Percentiles rank a stretch among this genome's conserved stretches.
These are phyloP conservation scores for Zingel zingel DNA, from an alignment of 2,113 vertebrate genomes.

Conservation along the genomic window DNA sequence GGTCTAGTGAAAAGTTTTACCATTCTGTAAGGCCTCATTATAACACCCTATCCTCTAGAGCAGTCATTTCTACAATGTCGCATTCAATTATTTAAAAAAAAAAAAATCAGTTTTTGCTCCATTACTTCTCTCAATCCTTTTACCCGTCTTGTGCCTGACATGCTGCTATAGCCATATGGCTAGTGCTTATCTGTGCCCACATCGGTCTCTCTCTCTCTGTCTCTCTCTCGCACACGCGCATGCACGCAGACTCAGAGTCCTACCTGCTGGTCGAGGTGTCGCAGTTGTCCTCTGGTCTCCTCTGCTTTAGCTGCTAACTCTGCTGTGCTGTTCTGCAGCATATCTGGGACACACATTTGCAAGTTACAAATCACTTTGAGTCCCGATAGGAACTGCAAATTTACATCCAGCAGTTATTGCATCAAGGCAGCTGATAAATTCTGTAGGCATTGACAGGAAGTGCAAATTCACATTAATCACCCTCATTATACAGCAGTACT, in stretches of 20 bases:
- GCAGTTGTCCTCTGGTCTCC: conserved; percentile 82
- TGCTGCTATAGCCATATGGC: conserved; percentile 68
- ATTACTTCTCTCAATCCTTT: conserved; percentile 11
- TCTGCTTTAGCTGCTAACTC: conserved; percentile 83
- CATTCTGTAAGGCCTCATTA: not conserved
- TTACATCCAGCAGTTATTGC: conserved; percentile 15
- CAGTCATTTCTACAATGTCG: not conserved
- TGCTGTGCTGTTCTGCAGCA: conserved; percentile 75
- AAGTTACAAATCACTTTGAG: conserved; percentile 36
- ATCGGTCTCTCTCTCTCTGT: conserved; percentile 16
- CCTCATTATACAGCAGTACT: conserved; percentile 1
- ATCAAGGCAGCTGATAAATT: conserved; percentile 8
- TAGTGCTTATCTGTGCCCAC: conserved; percentile 46
- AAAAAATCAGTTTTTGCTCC: not conserved
- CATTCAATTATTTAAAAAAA: not conserved
- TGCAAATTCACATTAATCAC: conserved; percentile 40
- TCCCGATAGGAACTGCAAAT: not conserved
- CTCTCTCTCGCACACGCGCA: not conserved
- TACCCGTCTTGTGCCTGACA: conserved; percentile 8
- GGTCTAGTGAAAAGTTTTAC: not conserved
- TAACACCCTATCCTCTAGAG: not conserved
- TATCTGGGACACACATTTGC: conserved; percentile 68
- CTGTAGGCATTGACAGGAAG: not conserved
- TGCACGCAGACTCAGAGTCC: conserved; percentile 8
- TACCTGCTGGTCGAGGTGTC: conserved; percentile 84